Evolutionary conservation across 2,888 invertebrate species (phyloP).

Genomic region (Orchesellides sinensis): DNA sequence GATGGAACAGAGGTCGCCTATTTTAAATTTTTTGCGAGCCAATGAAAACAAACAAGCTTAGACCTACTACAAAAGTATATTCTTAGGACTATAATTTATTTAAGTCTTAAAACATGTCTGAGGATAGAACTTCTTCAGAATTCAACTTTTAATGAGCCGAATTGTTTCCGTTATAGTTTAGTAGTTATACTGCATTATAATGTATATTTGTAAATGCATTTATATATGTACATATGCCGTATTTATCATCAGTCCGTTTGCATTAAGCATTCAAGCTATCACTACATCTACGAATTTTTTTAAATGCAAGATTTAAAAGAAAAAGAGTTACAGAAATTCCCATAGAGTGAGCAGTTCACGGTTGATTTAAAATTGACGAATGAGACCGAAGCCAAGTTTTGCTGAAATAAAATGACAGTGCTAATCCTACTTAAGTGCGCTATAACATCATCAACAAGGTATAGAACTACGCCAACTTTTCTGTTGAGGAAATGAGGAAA

Average conservation of each 20-base stretch:
- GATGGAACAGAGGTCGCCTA: background rate
- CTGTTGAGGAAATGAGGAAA: conserved; percentile 31
- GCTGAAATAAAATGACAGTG: conserved; percentile 56
- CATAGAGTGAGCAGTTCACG: conserved; percentile 49
- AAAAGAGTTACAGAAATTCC: conserved; percentile 5
- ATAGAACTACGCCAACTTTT: conserved; percentile 6
- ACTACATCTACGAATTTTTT: background rate
- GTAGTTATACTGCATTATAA: too few relatives aligned
- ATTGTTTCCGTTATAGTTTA: conserved; percentile 35
- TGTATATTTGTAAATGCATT: background rate
- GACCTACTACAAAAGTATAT: conserved; percentile 11
- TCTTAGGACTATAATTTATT: conserved; percentile 37
- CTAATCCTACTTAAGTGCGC: conserved; percentile 56
- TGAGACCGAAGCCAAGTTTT: conserved; percentile 61
- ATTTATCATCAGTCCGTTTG: background rate
- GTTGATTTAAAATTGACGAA: conserved; percentile 64
- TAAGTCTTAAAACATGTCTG: conserved; percentile 7
- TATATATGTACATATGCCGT: background rate
- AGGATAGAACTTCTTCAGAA: conserved; percentile 14
- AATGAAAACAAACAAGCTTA: conserved; percentile 27
- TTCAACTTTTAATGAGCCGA: conserved; percentile 51
- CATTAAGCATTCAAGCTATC: background rate
- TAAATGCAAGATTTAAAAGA: too few relatives aligned
- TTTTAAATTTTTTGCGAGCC: conserved; percentile 7
- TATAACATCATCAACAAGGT: conserved; percentile 56